Percentiles rank a stretch among this genome's conserved stretches.
phyloP scores from a whole-genome alignment of 2,888 invertebrate species.

The Gisinianus flammeolus region DNA sequence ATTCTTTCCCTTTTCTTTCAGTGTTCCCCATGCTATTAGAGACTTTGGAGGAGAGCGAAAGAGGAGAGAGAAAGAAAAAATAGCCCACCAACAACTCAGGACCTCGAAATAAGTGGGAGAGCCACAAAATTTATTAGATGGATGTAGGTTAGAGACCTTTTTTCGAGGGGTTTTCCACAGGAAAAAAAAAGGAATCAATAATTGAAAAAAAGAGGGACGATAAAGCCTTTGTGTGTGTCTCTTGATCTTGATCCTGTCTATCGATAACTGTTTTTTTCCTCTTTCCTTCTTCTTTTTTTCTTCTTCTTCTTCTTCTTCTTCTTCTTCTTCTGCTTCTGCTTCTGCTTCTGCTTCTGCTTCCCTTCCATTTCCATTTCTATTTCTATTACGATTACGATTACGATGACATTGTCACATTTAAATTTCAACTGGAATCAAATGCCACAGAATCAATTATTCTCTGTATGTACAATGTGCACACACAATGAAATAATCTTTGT shows the following conservation, averaged over 20 bases:
- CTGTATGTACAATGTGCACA: too few relatives aligned
- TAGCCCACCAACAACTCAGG: not conserved
- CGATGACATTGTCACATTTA: too few relatives aligned
- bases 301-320: too few relatives aligned
- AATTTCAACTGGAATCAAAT: too few relatives aligned
- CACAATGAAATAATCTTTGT: too few relatives aligned
- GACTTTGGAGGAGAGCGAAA: not conserved
- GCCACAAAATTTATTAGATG: constrained; percentile 43
- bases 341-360: too few relatives aligned
- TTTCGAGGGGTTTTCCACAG: constrained; percentile 30
- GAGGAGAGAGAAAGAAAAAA: not conserved
- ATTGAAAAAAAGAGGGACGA: constrained; percentile 1
- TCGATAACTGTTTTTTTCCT: too few relatives aligned
- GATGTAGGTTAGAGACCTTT: constrained; percentile 43
- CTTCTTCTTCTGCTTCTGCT: too few relatives aligned
- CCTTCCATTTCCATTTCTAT: too few relatives aligned
- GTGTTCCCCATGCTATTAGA: not conserved
- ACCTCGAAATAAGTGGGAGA: not conserved
- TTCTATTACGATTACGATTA: too few relatives aligned
- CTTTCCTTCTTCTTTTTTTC: too few relatives aligned
- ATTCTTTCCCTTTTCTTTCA: not conserved
- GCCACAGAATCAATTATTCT: too few relatives aligned
- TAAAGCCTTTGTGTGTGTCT: not conserved
- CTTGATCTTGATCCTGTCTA: not conserved
- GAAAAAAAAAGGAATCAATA: constrained; percentile 17